Evolutionary conservation across 1,140 invertebrate genomes (phyloP), one percentile per base, ranked within the genome.

Genomic region (Onthophagus taurus): DNA sequence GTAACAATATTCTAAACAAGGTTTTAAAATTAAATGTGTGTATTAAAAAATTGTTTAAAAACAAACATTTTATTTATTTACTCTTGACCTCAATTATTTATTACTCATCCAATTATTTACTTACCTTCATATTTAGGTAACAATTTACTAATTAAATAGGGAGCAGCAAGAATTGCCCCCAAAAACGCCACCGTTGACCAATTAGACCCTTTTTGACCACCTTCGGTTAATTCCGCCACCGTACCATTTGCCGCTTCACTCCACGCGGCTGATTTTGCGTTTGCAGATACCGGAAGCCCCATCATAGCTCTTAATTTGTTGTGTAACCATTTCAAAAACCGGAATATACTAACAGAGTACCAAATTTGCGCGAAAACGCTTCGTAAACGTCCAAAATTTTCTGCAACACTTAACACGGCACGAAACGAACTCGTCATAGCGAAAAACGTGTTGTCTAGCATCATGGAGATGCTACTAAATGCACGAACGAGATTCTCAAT

Each of bases 401-500:
- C 91, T 21, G 92, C 92, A 1, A 97, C 92, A 38, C 90, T 89
- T 23, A 97, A 69, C 50, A 97, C 88, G 31, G 94, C 93, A 58
- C 87, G 72, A 63, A 97, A 97, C 4, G 93, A 96, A 64, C 83
- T 94, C 9, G 92, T 89, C 53, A 97, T 76, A 13, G 94, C 92
- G 66, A 88, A 83, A 63, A 92, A 95, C 46, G 93, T 96, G 11
- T 91, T 96, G 58, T 97, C 94, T 20, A 97, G 66, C 87, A 98
- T 95, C 76, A 94, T 91, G 16, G 90, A 89, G 7, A 98, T 78
- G 34, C 93, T 93, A 17, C 83, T 82, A 59, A 96, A 89, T 13
- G 93, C 89, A 46, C 83, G 77, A 0, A 97, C 87, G 45, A 97
- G 72, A 45, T 87, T 85, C 69, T 97, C 90, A 53, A 98, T 89